Percentiles rank a stretch among this genome's conserved stretches.
Conservation (phyloP, 2,888 invertebrate species). For the Callyntrura guangdongensis region DNA sequence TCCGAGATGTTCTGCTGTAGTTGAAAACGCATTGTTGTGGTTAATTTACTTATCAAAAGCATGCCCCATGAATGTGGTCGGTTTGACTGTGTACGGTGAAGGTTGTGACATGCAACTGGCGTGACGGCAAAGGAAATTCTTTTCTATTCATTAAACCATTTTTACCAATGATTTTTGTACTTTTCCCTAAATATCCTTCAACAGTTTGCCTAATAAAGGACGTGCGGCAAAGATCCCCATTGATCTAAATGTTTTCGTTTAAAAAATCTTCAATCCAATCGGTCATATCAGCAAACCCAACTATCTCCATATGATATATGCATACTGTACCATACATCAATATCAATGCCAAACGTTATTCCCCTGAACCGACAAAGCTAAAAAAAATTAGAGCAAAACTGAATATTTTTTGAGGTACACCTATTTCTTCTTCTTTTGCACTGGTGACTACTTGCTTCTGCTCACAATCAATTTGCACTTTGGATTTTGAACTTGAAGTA, state of each 20-base stretch:
- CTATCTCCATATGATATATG: not conserved
- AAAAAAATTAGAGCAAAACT: constrained; percentile 5
- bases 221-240: not conserved
- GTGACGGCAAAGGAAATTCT: not conserved
- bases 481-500: constrained; percentile 41
- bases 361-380: not conserved
- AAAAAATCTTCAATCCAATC: constrained; percentile 33
- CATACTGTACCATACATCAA: too few relatives aligned
- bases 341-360: not conserved
- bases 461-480: constrained; percentile 16
- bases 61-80: not conserved
- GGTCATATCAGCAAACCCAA: constrained; percentile 57
- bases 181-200: not conserved
- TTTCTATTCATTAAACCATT: constrained; percentile 7
- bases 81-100: not conserved
- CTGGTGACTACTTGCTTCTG: not conserved
- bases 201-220: not conserved
- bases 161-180: constrained; percentile 5
- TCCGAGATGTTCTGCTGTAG: not conserved
- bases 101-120: constrained; percentile 12
- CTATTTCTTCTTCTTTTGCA: not conserved
- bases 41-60: constrained; percentile 34
- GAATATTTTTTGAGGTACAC: not conserved
- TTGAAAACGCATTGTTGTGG: not conserved
- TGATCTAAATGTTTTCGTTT: not conserved